Evolutionary conservation across 1,140 invertebrate species (phyloP), one percentile per base, ranked within the genome.

Genomic region (Littorina saxatilis): DNA sequence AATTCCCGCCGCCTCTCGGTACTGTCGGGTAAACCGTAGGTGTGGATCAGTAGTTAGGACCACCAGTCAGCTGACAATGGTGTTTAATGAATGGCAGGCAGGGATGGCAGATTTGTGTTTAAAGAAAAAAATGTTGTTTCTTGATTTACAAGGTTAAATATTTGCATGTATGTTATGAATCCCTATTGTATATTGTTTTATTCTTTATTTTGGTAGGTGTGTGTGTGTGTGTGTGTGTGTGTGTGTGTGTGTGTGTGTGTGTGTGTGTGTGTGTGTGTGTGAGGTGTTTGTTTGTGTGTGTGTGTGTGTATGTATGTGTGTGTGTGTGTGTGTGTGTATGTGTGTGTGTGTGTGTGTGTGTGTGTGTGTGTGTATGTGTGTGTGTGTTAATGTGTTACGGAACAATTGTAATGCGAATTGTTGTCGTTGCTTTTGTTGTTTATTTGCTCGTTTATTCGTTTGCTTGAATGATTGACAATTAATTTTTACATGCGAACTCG

Each of bases 341-440:
- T 58, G 55, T 58, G 55, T 58, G 17, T 58, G 55, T 58, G 55
- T 58, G 55, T 58, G 55, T 58, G 55, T 58, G 55, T 58, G 55
- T 58, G 55, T 58, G n/a, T 79, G 39, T 50, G 78, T 55, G 11
- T 70, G 50, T 58, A 58, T 37, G 70, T 58, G 32, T 39, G 55
- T 58, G 55, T 58, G 55, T 58, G 55, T 58, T 9, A 13, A 23
- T 58, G 55, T 58, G 55, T 58, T 9, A 11, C 47, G 20, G 20
- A 20, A 11, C 47, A 50, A 50, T 9, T 50, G 9, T 50, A 50
- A 20, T 50, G 47, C 20, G 47, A 11, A 20, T 32, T 4, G 27
- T 9, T 66, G n/a, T 27, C 27, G 2, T 20, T 66, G 61, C 29
- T 2, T 66, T 20, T 66, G n/a, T n/a, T 66, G 61, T 66, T 20